Evolutionary conservation across 2,113 vertebrate species (phyloP).

Genomic region (Phaetusa simplex): DNA sequence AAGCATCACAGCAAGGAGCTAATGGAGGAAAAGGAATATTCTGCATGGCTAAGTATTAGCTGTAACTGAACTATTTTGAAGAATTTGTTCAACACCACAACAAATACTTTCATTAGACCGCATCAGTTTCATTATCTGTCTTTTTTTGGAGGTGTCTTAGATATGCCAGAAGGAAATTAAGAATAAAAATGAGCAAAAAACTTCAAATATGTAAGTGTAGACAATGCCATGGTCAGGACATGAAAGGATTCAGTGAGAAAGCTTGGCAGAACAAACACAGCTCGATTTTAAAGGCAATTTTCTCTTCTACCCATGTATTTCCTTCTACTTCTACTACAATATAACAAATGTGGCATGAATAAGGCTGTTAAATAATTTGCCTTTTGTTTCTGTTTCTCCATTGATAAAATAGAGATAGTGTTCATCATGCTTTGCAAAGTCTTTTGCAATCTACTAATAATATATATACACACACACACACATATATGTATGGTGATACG

Average conservation of each 20-base stretch:
- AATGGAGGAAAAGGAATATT: not conserved
- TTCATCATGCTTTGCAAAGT: not conserved
- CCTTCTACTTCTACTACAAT: not conserved
- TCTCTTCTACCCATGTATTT: not conserved
- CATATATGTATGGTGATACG: not conserved
- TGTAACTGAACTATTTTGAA: not conserved
- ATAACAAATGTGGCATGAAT: not conserved
- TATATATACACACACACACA: not conserved
- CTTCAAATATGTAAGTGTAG: not conserved
- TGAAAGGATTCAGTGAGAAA: not conserved
- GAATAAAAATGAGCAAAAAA: not conserved
- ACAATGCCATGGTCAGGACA: not conserved
- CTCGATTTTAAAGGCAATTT: not conserved
- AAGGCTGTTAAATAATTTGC: not conserved
- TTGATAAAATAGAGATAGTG: not conserved
- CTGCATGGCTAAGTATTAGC: not conserved
- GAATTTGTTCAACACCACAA: not conserved
- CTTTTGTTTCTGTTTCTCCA: not conserved
- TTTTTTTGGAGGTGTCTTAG: not conserved
- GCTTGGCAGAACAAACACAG: not conserved
- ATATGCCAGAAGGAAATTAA: not conserved
- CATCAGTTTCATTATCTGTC: not conserved
- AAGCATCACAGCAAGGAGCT: not conserved
- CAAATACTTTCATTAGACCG: not conserved
- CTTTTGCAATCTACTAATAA: not conserved